These are phyloP conservation scores for Erpetoichthys calabaricus DNA, from an alignment of 2,797 vertebrate species.

Conservation along the genomic window DNA sequence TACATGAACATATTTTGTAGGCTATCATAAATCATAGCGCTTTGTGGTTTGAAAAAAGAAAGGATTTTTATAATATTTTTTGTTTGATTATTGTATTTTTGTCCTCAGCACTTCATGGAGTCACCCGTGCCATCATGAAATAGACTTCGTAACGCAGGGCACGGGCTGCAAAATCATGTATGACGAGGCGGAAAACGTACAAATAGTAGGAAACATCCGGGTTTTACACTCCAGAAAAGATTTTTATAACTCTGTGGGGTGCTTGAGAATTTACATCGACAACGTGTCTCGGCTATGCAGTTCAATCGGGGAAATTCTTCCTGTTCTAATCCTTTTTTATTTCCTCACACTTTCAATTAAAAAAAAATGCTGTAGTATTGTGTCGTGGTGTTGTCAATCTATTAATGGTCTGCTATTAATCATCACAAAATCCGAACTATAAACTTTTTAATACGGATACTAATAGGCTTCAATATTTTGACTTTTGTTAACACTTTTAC, in stretches of 20 bases:
- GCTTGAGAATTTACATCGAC: slow-evolving; percentile 48
- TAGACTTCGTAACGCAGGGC: too few relatives aligned
- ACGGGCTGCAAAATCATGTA: too few relatives aligned
- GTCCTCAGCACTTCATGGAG: slow-evolving; percentile 43
- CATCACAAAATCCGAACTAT: too few relatives aligned
- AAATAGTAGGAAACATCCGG: slow-evolving; percentile 72
- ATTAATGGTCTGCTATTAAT: too few relatives aligned
- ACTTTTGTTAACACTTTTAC: too few relatives aligned
- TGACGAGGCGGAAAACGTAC: slow-evolving; percentile 29
- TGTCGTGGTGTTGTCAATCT: too few relatives aligned
- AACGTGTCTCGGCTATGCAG: slow-evolving; percentile 68
- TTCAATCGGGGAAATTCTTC: slow-evolving; percentile 57
- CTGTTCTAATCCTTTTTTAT: slow-evolving; percentile 39
- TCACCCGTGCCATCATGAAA: slow-evolving; percentile 59
- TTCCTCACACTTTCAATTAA: slow-evolving; percentile 88
- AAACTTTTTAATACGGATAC: too few relatives aligned
- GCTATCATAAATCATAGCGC: slow-evolving; percentile 68
- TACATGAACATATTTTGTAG: slow-evolving; percentile 80
- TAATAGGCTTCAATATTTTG: too few relatives aligned
- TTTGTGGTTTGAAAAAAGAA: slow-evolving; percentile 63
- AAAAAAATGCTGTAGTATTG: slow-evolving; percentile 35
- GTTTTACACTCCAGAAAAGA: slow-evolving; percentile 63
- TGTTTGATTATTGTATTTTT: slow-evolving; percentile 56
- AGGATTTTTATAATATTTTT: slow-evolving; percentile 41
- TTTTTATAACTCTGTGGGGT: slow-evolving; percentile 31